These are phyloP conservation scores for Plectropomus leopardus DNA, from an alignment of 2,113 vertebrate genomes.

Conservation along the genomic window DNA sequence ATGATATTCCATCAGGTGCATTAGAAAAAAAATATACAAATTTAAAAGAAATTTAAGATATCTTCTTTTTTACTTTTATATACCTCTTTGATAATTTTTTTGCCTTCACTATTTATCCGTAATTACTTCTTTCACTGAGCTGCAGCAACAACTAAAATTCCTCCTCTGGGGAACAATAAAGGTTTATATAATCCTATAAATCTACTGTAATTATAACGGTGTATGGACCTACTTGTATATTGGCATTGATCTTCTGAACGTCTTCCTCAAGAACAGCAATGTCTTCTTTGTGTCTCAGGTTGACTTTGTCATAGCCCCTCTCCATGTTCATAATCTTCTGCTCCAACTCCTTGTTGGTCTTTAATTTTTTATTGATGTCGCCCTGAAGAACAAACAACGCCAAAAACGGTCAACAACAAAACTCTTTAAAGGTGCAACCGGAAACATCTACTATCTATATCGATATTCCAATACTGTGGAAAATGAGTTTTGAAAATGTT, in stretches of 20 bases:
- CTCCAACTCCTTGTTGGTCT: slow-evolving; percentile 77
- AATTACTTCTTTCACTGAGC: too few relatives aligned
- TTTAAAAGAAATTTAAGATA: too few relatives aligned
- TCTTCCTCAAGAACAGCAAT: slow-evolving; percentile 76
- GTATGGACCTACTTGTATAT: slow-evolving; percentile 83
- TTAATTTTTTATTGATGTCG: slow-evolving; percentile 86
- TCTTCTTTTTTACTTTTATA: too few relatives aligned
- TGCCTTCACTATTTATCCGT: too few relatives aligned
- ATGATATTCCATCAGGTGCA: too few relatives aligned
- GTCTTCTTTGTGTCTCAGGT: slow-evolving; percentile 72
- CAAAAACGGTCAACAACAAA: neutral
- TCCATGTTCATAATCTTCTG: slow-evolving; percentile 81
- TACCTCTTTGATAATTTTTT: too few relatives aligned
- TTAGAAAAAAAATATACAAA: too few relatives aligned
- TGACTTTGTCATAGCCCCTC: slow-evolving; percentile 60
- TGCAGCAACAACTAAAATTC: too few relatives aligned
- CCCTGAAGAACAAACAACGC: slow-evolving; percentile 81
- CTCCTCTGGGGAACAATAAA: neutral
- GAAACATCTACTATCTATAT: too few relatives aligned
- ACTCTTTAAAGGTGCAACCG: neutral
- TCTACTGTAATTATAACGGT: neutral
- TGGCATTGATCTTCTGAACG: slow-evolving; percentile 71
- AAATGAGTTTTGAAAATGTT: too few relatives aligned
- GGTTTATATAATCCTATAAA: too few relatives aligned
- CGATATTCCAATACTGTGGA: too few relatives aligned